Evolutionary conservation across 2,888 invertebrate genomes (phyloP), one percentile per base, ranked within the genome.

Genomic region (Cantharis rustica): DNA sequence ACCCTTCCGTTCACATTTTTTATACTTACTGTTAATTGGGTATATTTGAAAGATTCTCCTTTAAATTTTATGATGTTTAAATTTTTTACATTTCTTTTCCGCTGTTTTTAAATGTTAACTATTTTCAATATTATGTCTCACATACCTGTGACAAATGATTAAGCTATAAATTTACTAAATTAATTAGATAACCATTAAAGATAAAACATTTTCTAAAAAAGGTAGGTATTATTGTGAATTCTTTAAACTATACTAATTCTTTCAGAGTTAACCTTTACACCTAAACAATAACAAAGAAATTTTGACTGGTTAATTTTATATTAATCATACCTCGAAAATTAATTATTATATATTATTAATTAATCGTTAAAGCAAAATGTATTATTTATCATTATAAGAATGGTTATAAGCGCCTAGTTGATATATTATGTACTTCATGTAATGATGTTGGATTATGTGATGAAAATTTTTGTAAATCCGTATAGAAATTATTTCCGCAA

Each of bases 21-120:
- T 80, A 78, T 76, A 77, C 81, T 82, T 81, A 80, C 82, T 79
- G 84, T 84, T 85, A 86, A 86, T 85, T 85, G 85, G 85, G 84
- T 85, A 85, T 84, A 79, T 79, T 80, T 82, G 81, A 81, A 75
- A 72, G 69, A 68, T 66, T 83, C 83, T 84, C 82, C 84, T 84
- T 85, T 84, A 84, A 66, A 66, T 66, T 66, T 66, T 66, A 66
- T 66, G 64, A 66, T 20, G 64, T 66, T 66, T 20, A 20, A 66
- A 66, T 66, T 66, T 66, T 66, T 66, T 66, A 66, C 20, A 47
- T 47, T 66, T 66, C 23, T 66, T 66, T 66, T 17, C 23, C 64
- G 64, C 23, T 66, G 17, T 66, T 23, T 66, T 66, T 66, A 47
- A 47, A 47, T 47, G 47, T 47, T 47, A 66, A 66, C 64, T 20